A percentile compares a stretch with the other conserved stretches of the same genome.
These are phyloP conservation scores for Pagrus major DNA, from an alignment of 2,113 vertebrate genomes.

Conservation along the genomic window DNA sequence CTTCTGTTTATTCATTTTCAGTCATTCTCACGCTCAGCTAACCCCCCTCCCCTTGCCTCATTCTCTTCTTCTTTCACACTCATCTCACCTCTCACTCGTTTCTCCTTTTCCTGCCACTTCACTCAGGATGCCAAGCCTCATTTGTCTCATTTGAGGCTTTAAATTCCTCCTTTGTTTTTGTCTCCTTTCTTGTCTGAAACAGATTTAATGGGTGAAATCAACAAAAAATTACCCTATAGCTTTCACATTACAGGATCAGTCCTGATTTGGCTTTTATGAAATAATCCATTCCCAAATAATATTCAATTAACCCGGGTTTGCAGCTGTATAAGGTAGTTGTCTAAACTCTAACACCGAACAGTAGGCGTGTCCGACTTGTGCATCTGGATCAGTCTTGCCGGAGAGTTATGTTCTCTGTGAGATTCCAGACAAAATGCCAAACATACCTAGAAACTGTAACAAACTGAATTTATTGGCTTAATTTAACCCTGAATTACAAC, in stretches of 20 bases:
- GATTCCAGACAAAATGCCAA: slow-evolving; percentile 31
- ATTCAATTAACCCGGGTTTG: not conserved
- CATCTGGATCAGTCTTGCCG: slow-evolving; percentile 19
- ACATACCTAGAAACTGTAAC: slow-evolving; percentile 11
- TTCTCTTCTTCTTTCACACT: slow-evolving; percentile 62
- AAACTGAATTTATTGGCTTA: slow-evolving; percentile 1
- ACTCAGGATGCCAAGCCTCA: slow-evolving; percentile 54
- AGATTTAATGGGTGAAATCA: slow-evolving; percentile 19
- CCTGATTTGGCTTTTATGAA: not conserved
- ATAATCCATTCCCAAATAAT: not conserved
- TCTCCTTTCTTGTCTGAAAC: slow-evolving; percentile 19
- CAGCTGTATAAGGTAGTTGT: slow-evolving; percentile 1
- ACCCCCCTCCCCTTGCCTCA: slow-evolving; percentile 63
- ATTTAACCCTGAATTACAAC: not conserved
- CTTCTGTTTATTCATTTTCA: slow-evolving; percentile 70
- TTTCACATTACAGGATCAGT: not conserved
- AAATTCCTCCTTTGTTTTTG: slow-evolving; percentile 44
- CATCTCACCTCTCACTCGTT: slow-evolving; percentile 69
- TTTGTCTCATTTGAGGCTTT: slow-evolving; percentile 65
- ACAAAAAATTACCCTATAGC: slow-evolving; percentile 16
- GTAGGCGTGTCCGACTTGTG: slow-evolving; percentile 24
- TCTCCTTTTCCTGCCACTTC: slow-evolving; percentile 65
- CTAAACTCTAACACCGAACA: not conserved
- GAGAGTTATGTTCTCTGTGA: slow-evolving; percentile 22
- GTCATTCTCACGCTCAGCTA: slow-evolving; percentile 66